Evolutionary conservation across 2,888 invertebrate genomes (phyloP).

Genomic region (Tortricodes alternella): DNA sequence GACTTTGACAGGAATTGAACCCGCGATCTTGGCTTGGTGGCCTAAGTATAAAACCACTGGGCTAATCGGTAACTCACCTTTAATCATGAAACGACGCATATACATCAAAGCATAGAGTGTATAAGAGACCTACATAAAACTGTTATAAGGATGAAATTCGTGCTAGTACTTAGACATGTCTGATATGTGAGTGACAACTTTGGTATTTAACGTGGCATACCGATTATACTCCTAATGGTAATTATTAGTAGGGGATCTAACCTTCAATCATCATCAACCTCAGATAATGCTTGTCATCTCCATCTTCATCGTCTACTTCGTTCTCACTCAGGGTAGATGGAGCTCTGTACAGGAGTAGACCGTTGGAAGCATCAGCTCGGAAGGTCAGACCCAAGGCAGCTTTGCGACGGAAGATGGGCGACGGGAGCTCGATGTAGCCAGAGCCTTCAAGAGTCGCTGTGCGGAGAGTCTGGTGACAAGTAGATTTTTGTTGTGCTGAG

Average conservation of each 20-base stretch:
- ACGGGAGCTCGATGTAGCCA: slow-evolving; percentile 90
- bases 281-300: slow-evolving; percentile 62
- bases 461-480: slow-evolving; percentile 74
- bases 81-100: too few species aligned
- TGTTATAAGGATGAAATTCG: too few species aligned
- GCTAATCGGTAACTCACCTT: too few species aligned
- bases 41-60: too few species aligned
- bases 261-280: slow-evolving; percentile 58
- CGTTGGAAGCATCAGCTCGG: slow-evolving; percentile 85
- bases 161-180: too few species aligned
- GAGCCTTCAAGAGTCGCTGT: slow-evolving; percentile 90
- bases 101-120: too few species aligned
- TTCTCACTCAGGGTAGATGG: slow-evolving; percentile 56
- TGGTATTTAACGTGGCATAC: too few species aligned
- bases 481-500: not conserved
- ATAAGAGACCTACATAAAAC: too few species aligned
- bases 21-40: too few species aligned
- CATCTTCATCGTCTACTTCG: slow-evolving; percentile 56
- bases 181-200: too few species aligned
- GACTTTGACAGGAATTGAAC: too few species aligned
- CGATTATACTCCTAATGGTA: too few species aligned
- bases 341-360: slow-evolving; percentile 87
- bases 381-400: slow-evolving; percentile 90
- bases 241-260: slow-evolving; percentile 33
- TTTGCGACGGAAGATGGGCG: slow-evolving; percentile 86